Conservation (phyloP, 2,797 vertebrate genomes). For the Argyrosomus regius region DNA sequence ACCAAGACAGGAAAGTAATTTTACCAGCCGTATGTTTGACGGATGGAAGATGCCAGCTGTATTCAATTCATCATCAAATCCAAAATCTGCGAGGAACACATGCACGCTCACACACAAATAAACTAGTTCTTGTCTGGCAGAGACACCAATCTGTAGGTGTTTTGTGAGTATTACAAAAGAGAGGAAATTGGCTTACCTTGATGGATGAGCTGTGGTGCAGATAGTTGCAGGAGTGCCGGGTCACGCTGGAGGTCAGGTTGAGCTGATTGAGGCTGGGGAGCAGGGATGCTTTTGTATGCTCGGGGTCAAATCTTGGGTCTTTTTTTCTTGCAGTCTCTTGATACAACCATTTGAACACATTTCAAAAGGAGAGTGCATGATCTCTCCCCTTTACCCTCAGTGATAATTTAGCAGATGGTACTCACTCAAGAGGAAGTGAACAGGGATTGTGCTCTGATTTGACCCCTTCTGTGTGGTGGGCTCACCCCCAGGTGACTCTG, state of each 20-base stretch:
- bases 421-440: not conserved
- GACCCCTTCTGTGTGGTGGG: not conserved
- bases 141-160: not conserved
- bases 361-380: not conserved
- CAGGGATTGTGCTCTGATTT: not conserved
- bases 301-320: not conserved
- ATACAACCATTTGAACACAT: not conserved
- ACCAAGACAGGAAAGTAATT: not conserved
- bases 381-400: not conserved
- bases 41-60: not conserved
- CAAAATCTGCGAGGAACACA: not conserved
- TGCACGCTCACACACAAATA: not conserved
- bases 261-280: not conserved
- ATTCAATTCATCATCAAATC: not conserved
- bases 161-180: not conserved
- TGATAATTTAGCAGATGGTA: not conserved
- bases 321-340: not conserved
- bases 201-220: conserved; percentile 8
- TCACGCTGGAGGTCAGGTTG: conserved; percentile 29
- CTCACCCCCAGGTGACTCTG: conserved; percentile 15
- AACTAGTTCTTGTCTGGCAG: not conserved
- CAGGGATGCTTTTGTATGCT: not conserved
- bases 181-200: not conserved
- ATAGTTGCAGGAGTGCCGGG: conserved; percentile 25
- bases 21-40: not conserved